Evolutionary conservation across 2,888 invertebrate genomes (phyloP), one percentile per base, ranked within the genome.

Genomic region (Baronia brevicornis): DNA sequence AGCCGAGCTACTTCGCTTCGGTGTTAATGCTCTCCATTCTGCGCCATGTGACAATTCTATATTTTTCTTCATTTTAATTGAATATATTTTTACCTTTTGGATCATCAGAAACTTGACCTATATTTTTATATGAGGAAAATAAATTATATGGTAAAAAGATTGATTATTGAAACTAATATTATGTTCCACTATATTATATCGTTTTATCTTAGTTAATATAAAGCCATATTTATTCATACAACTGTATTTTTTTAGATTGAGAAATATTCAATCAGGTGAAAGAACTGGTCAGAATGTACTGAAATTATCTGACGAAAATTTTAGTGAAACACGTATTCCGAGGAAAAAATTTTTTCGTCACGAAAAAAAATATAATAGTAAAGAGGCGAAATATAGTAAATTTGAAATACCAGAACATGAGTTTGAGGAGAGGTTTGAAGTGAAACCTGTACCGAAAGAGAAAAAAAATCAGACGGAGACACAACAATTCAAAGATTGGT

Each of bases 401-500:
- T 59, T 69, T 43, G 79, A 84, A 41, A 61, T 85, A 36, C 88
- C 88, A 0, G 85, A 85, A 40, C 88, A 89, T 38, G 88, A 89
- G 36, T 88, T 88, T 33, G 87, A 88, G 59, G 85, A 85, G 19
- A 84, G 65, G 46, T 88, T 88, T 43, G 87, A 88, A 55, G 56
- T 80, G 2, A 86, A 79, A 55, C 65, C 85, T 2, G 87, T 86
- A 4, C 68, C 71, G 0, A 80, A 84, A 36, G 34, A 48, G 2
- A 50, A 46, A 29, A 12, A 38, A 1, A 63, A 56, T 31, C 48
- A 28, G 4, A 51, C 51, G 8, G 51, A 45, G 6, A 27, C 32
- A 1, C 54, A 70, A 14, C 62, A 63, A 21, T 84, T 82, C 25
- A 52, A 63, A 18, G 52, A 67, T 17, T 84, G 82, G 84, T 70